Conservation (phyloP, 2,888 invertebrate genomes). For the Auanema sp. region DNA sequence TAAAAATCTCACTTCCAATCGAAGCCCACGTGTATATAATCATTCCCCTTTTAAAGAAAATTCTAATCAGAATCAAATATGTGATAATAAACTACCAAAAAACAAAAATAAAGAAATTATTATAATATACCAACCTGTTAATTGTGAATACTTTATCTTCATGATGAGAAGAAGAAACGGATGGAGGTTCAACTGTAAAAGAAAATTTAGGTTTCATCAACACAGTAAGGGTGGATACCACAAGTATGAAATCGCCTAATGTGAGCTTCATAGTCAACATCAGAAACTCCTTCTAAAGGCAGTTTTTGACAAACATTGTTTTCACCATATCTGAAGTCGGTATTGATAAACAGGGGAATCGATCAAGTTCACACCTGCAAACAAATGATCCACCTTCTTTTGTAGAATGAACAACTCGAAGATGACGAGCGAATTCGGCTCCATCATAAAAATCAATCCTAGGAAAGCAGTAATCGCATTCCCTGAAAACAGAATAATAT, state of each 20-base stretch:
- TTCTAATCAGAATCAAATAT: not conserved
- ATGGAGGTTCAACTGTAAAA: slow-evolving; percentile 4
- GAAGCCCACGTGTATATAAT: not conserved
- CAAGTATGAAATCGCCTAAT: slow-evolving; percentile 73
- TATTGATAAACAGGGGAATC: slow-evolving; percentile 4
- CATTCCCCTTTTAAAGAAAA: slow-evolving; percentile 1
- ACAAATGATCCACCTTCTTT: slow-evolving; percentile 57
- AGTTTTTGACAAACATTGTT: slow-evolving; percentile 83
- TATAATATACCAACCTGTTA: slow-evolving; percentile 13
- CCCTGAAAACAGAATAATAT: slow-evolving; percentile 15
- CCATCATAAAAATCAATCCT: slow-evolving; percentile 32
- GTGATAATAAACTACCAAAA: not conserved
- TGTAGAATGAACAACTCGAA: slow-evolving; percentile 47
- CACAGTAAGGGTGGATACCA: slow-evolving; percentile 3
- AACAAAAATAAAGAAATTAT: slow-evolving; percentile 11
- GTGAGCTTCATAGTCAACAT: slow-evolving; percentile 84
- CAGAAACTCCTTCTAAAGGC: slow-evolving; percentile 85
- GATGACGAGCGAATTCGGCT: slow-evolving; percentile 42
- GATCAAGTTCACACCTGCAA: slow-evolving; percentile 41
- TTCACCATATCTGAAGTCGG: slow-evolving; percentile 75
- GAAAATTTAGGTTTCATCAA: not conserved
- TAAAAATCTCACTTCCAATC: slow-evolving; percentile 8
- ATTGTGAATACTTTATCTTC: slow-evolving; percentile 15
- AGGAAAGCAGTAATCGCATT: slow-evolving; percentile 33
- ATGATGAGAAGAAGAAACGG: not conserved